Percentiles rank a stretch among this genome's conserved stretches.
These are phyloP conservation scores for Enteromius afrohamiltoni DNA, from an alignment of 2,797 vertebrate genomes.

Conservation along the genomic window DNA sequence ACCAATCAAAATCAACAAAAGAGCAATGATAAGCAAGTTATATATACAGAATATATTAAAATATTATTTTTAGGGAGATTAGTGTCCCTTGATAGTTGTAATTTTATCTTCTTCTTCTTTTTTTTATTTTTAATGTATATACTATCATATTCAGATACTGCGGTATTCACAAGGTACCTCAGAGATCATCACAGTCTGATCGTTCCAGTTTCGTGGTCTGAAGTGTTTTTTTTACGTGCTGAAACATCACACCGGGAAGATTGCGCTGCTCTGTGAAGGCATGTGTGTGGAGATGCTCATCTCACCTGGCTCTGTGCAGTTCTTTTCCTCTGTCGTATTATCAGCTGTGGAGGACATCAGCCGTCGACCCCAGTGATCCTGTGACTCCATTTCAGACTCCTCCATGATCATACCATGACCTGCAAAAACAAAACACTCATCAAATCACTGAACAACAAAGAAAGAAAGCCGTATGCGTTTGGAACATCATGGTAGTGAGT, in stretches of 20 bases:
- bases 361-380: constrained; percentile 75
- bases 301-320: constrained; percentile 80
- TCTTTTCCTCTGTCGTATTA: constrained; percentile 72
- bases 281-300: too few species aligned
- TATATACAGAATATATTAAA: too few species aligned
- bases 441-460: neutral
- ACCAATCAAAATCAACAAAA: too few species aligned
- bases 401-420: constrained; percentile 78
- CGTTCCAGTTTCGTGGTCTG: neutral
- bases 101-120: too few species aligned
- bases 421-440: constrained; percentile 53
- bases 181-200: neutral
- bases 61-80: neutral
- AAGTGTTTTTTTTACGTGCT: neutral
- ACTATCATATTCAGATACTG: neutral
- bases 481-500: neutral
- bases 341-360: constrained; percentile 72
- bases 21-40: too few species aligned
- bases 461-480: neutral
- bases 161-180: neutral
- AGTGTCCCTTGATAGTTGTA: neutral
- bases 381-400: constrained; percentile 24
- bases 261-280: neutral
- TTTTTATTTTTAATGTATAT: neutral
- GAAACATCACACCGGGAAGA: neutral